A percentile compares a stretch with the other conserved stretches of the same genome.
Evolutionary conservation across 1,140 invertebrate genomes (phyloP).

Genomic region (Thaumatotibia leucotreta): DNA sequence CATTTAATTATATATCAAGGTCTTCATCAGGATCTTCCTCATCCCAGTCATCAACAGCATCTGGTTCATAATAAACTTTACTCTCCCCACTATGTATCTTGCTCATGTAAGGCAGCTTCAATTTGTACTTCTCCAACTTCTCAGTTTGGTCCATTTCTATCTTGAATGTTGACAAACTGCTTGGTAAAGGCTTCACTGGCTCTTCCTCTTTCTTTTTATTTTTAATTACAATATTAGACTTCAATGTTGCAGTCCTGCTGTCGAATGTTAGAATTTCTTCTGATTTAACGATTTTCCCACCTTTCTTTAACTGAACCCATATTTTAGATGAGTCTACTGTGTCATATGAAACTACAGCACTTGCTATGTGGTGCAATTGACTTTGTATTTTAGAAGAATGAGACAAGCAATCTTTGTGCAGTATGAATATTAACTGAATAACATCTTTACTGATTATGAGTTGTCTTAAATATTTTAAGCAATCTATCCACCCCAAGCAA

Average conservation of each 20-base stretch:
- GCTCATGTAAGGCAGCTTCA: conserved; percentile 78
- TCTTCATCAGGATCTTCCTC: conserved; percentile 82
- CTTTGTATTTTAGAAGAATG: conserved; percentile 54
- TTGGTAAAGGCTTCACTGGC: conserved; percentile 51
- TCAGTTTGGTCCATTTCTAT: conserved; percentile 77
- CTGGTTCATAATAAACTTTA: conserved; percentile 77
- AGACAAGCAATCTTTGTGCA: conserved; percentile 73
- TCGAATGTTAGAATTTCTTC: conserved; percentile 70
- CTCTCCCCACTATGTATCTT: conserved; percentile 68
- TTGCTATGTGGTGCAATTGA: conserved; percentile 71
- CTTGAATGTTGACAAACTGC: conserved; percentile 77
- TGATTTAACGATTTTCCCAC: conserved; percentile 69
- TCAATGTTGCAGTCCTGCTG: conserved; percentile 38
- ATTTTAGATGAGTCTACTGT: conserved; percentile 37
- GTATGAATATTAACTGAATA: conserved; percentile 65
- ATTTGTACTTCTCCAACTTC: conserved; percentile 72
- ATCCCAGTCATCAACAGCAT: conserved; percentile 80
- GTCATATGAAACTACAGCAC: conserved; percentile 62
- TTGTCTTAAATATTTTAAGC: conserved; percentile 38
- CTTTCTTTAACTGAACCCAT: conserved; percentile 63
- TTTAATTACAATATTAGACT: conserved; percentile 58
- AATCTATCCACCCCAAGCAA: conserved; percentile 48
- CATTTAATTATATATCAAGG: conserved; percentile 74
- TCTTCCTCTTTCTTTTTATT: conserved; percentile 50
- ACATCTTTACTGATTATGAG: conserved; percentile 39